A percentile compares a stretch with the other conserved stretches of the same genome.
phyloP scores from a whole-genome alignment of 2,113 vertebrate species.

The Mus musculus region GRCm39 chr8:110139501-110140000 shows the following conservation, averaged over 20 bases:
- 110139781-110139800: neutral
- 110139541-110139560: neutral
- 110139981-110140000: neutral
- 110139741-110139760: neutral
- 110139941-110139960: neutral
- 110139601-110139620: neutral
- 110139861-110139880: neutral
- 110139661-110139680: neutral
- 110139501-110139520: neutral
- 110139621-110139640: neutral
- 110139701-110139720: neutral
- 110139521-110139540: neutral
- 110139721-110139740: neutral
- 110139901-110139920: neutral
- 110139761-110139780: neutral
- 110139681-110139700: neutral
- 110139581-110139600: neutral
- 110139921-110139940: neutral
- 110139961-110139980: neutral
- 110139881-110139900: constrained; percentile 40
- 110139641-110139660: neutral
- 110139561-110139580: neutral
- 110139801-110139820: neutral
- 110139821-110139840: neutral
- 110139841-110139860: neutral